Evolutionary conservation across 1,140 invertebrate genomes (phyloP).

Genomic region (Drosophila ohnishii): DNA sequence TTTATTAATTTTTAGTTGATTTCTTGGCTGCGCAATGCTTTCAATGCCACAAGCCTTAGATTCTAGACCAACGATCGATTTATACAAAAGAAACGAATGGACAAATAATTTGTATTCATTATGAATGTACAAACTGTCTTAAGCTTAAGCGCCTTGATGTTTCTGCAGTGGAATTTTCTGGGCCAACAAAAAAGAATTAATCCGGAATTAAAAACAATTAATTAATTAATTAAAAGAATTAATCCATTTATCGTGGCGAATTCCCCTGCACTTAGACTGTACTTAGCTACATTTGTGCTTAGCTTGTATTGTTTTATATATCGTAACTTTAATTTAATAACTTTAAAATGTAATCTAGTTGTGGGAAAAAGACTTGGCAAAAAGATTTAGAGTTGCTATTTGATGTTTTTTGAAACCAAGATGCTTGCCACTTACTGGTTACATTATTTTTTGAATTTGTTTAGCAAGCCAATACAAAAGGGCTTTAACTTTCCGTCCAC

Average conservation of each 20-base stretch:
- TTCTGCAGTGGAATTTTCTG: neutral
- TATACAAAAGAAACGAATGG: constrained; percentile 26
- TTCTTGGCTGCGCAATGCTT: constrained; percentile 62
- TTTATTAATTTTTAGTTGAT: constrained; percentile 47
- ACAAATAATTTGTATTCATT: constrained; percentile 33
- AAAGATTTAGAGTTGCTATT: constrained; percentile 39
- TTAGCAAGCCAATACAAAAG: constrained; percentile 26
- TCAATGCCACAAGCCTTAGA: constrained; percentile 52
- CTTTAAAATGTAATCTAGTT: constrained; percentile 43
- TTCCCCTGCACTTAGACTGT: constrained; percentile 13
- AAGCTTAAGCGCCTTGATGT: constrained; percentile 46
- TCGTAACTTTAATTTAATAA: constrained; percentile 23
- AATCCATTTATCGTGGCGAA: neutral
- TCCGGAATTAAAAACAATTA: too few relatives aligned
- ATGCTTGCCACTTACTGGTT: constrained; percentile 33
- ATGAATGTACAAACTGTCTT: constrained; percentile 36
- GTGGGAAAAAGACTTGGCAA: constrained; percentile 53
- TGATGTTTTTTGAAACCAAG: constrained; percentile 13
- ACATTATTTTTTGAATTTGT: constrained; percentile 3
- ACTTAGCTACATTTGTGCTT: constrained; percentile 34
- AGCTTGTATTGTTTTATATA: constrained; percentile 28
- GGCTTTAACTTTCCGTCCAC: constrained; percentile 69
- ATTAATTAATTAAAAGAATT: too few relatives aligned
- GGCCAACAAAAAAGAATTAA: too few relatives aligned
- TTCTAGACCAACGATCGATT: constrained; percentile 32